These are phyloP conservation scores for Drosophila seguyi DNA, from an alignment of 1,140 invertebrate genomes.

Conservation along the genomic window DNA sequence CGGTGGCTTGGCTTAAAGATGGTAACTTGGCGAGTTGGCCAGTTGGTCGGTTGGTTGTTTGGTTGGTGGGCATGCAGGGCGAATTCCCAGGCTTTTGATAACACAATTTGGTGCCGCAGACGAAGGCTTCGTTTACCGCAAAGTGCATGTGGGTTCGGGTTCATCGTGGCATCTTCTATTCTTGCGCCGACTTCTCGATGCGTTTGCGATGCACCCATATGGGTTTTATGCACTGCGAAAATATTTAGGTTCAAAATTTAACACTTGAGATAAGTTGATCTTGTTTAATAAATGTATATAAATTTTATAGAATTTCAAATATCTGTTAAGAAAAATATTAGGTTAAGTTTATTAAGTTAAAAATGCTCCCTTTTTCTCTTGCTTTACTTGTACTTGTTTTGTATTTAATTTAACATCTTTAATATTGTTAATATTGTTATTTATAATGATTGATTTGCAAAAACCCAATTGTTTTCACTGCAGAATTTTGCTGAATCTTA, in stretches of 20 bases:
- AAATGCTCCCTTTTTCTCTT: too few relatives aligned
- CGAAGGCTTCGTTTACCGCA: constrained; percentile 75
- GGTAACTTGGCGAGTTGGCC: constrained; percentile 16
- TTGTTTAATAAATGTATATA: neutral
- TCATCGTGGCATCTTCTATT: constrained; percentile 61
- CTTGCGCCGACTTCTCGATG: constrained; percentile 15
- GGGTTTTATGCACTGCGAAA: neutral
- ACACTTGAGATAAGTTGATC: too few relatives aligned
- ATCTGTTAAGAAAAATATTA: too few relatives aligned
- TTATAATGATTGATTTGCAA: too few relatives aligned
- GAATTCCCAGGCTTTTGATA: constrained; percentile 81
- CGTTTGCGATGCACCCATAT: constrained; percentile 21
- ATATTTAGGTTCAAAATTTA: too few relatives aligned
- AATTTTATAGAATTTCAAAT: too few relatives aligned
- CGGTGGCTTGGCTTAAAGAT: constrained; percentile 19
- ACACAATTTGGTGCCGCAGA: constrained; percentile 73
- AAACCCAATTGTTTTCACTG: neutral
- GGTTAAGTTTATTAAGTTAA: too few relatives aligned
- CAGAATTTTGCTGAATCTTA: constrained; percentile 8
- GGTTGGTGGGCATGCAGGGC: constrained; percentile 69
- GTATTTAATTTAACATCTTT: too few relatives aligned
- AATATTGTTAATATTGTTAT: too few relatives aligned
- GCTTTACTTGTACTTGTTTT: too few relatives aligned
- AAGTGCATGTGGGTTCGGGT: constrained; percentile 79
- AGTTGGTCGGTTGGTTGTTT: neutral